A percentile compares a stretch with the other conserved stretches of the same genome.
Evolutionary conservation across 2,113 vertebrate genomes (phyloP).

Genomic region (Sphyrna mokarran): DNA sequence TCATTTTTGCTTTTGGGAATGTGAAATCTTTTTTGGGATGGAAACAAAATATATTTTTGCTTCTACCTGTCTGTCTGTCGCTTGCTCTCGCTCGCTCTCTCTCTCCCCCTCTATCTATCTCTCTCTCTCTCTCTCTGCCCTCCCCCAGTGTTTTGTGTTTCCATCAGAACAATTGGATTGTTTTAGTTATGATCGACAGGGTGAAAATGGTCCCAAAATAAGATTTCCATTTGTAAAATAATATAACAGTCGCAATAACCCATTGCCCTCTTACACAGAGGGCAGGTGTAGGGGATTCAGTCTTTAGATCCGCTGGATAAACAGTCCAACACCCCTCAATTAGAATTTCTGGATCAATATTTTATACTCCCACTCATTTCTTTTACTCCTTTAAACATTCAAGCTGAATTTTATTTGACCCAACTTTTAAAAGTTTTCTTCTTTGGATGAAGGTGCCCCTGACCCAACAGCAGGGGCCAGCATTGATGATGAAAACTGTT

Average conservation of each 20-base stretch:
- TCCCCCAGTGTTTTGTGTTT: background rate
- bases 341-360: background rate
- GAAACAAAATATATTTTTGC: background rate
- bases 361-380: background rate
- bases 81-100: too few relatives aligned
- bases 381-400: background rate
- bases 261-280: background rate
- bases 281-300: background rate
- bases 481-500: constrained; percentile 95
- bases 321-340: background rate
- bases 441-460: constrained; percentile 74
- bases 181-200: background rate
- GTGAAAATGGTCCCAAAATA: background rate
- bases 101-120: too few relatives aligned
- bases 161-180: too few relatives aligned
- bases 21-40: background rate
- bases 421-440: background rate
- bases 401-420: background rate
- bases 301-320: background rate
- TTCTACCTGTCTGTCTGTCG: too few relatives aligned
- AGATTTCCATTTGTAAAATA: background rate
- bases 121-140: background rate
- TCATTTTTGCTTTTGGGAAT: background rate
- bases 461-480: constrained; percentile 94
- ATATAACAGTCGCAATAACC: background rate